Conservation (phyloP, 2,113 vertebrate species). For the Morone chrysops region DNA sequence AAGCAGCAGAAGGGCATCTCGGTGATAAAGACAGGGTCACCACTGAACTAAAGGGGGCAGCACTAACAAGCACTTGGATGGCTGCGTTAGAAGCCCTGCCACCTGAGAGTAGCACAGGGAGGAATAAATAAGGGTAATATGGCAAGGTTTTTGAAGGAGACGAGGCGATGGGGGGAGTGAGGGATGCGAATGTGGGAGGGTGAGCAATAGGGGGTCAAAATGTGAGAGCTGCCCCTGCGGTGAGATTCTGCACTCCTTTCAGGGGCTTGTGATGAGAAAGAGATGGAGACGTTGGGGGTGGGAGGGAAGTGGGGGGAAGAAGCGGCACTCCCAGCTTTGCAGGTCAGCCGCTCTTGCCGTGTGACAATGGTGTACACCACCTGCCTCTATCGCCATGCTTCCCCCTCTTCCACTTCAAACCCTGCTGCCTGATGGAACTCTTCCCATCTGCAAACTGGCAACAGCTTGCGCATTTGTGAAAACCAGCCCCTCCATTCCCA, state of each 20-base stretch:
- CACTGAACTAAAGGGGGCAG: constrained; percentile 71
- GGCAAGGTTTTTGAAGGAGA: constrained; percentile 46
- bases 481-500: constrained; percentile 15
- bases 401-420: not conserved
- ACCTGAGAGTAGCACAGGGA: constrained; percentile 50
- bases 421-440: constrained; percentile 55
- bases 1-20: constrained; percentile 56
- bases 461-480: constrained; percentile 45
- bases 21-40: constrained; percentile 61
- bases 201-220: constrained; percentile 70
- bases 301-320: not conserved
- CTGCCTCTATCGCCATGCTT: constrained; percentile 13
- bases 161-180: not conserved
- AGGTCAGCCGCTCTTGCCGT: constrained; percentile 52
- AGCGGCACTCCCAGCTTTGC: constrained; percentile 7
- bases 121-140: constrained; percentile 65
- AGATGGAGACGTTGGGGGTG: constrained; percentile 46
- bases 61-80: constrained; percentile 66
- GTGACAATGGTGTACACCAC: constrained; percentile 36
- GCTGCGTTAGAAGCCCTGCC: constrained; percentile 40
- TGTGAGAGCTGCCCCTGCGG: constrained; percentile 58
- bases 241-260: constrained; percentile 57
- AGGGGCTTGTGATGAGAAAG: constrained; percentile 69
- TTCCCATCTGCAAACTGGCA: constrained; percentile 42
- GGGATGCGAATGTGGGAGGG: constrained; percentile 25